Evolutionary conservation across 2,888 invertebrate genomes (phyloP), one percentile per base, ranked within the genome.

Genomic region (Desoria tigrina): DNA sequence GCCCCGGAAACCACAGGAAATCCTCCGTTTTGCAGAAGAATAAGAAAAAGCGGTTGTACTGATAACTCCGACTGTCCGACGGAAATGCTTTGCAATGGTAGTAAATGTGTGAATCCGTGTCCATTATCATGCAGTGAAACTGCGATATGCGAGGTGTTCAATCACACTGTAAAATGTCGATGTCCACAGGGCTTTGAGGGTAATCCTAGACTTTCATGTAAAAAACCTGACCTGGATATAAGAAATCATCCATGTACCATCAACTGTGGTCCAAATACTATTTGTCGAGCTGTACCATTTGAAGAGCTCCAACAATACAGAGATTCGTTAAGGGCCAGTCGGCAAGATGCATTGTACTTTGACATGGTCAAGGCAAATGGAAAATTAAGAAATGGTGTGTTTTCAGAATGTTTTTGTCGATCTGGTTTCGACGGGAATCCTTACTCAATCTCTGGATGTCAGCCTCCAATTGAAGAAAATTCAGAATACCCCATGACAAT

Each of bases 81-180:
- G 39, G 49, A 66, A 24, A 45, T 54, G 42, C 53, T 53, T 11
- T 71, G 71, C 39, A 23, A 54, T 45, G 37, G 54, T 9, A 49
- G 56, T 37, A 64, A 56, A 54, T 71, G 71, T 61, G 21, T 66
- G 21, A 66, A 68, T 53, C 71, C 71, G n/a, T 71, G 71, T 65
- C 45, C 61, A 39, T 68, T 65, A 65, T 62, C 55, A 54, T 68
- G 68, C 59, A 65, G 65, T 68, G 63, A 63, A 7, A 49, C 57
- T 14, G 66, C 68, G 9, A 42, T 39, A 16, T 71, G 71, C 53
- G 21, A 37, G 24, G 68, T 66, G 50, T 32, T 26, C 39, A 68
- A 71, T 58, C 75, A 75, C 57, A 65, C 60, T 42, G 71, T 64
- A 18, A 60, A 56, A 42, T 75, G 75, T 62, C n/a, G 32, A 14